A percentile compares a stretch with the other conserved stretches of the same genome.
Conservation (phyloP, 2,888 invertebrate species). For the Oithona nana region DNA sequence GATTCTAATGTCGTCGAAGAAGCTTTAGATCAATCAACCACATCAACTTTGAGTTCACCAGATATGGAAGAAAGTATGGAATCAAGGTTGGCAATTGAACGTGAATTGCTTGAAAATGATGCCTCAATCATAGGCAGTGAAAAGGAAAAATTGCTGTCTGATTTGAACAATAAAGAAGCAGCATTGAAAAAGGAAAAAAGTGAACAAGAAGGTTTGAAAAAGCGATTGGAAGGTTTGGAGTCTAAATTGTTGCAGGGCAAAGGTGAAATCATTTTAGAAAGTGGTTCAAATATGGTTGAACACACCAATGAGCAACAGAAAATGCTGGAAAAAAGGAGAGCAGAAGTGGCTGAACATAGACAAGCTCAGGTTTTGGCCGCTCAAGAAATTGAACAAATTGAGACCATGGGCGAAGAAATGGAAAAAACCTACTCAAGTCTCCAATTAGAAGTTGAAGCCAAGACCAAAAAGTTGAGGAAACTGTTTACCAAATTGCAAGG, state of each 20-base stretch:
- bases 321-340: constrained; percentile 59
- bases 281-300: constrained; percentile 83
- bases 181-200: constrained; percentile 30
- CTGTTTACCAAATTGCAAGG: constrained; percentile 61
- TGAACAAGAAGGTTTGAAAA: constrained; percentile 43
- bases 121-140: constrained; percentile 23
- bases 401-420: constrained; percentile 74
- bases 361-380: constrained; percentile 6
- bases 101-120: constrained; percentile 12
- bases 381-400: constrained; percentile 56
- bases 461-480: constrained; percentile 79
- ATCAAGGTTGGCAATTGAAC: constrained; percentile 7
- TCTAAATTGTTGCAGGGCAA: constrained; percentile 52
- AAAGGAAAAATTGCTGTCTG: constrained; percentile 25
- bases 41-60: constrained; percentile 11
- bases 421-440: constrained; percentile 74
- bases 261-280: constrained; percentile 33
- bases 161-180: constrained; percentile 29
- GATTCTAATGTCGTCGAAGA: not conserved
- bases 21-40: constrained; percentile 17
- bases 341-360: constrained; percentile 60
- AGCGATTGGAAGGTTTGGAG: constrained; percentile 64
- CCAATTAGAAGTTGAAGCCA: constrained; percentile 91
- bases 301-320: constrained; percentile 85
- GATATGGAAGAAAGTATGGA: constrained; percentile 2